Evolutionary conservation across 2,888 invertebrate species (phyloP), one percentile per base, ranked within the genome.

Genomic region (Neria commutata): DNA sequence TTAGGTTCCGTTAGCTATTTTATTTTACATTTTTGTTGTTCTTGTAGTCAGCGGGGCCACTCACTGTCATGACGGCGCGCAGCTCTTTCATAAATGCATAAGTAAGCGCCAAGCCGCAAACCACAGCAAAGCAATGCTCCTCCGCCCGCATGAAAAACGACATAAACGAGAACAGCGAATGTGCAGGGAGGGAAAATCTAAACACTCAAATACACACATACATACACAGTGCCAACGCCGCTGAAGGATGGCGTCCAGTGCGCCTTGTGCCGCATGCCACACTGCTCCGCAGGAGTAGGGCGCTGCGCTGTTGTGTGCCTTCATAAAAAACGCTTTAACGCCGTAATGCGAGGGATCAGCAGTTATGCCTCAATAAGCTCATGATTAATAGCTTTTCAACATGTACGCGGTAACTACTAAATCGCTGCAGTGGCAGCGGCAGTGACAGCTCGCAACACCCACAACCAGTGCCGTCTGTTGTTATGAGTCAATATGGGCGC

Each of bases 291-390:
- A 42, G 4, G 16, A 37, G 4, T n/a, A 29, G 11, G 6, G 11
- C 29, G 11, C 29, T 29, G 6, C 29, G 6, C 6, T 29, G 29
- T 6, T 8, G 6, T 29, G 29, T 29, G 29, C 29, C 48, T 26
- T 48, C 48, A 48, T 48, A 48, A 48, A 54, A 56, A 42, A 51
- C 25, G 50, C 46, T 45, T 56, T 42, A 56, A 50, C 50, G 17
- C 50, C 45, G 42, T 64, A 62, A 60, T 64, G 58, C 64, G 58
- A n/a, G 58, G 62, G 64, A 64, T 64, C 64, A 64, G 73, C 69
- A 71, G 74, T 75, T 75, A 74, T 74, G 77, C 77, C 73, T 74
- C 77, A 74, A 74, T 74, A 74, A 74, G 77, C 76, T 73, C 70
- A 74, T 74, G 74, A 76, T 74, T 76, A 76, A 74, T 74, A 74